Conservation (phyloP, 2,888 invertebrate species). For the Tetragonisca angustula region DNA sequence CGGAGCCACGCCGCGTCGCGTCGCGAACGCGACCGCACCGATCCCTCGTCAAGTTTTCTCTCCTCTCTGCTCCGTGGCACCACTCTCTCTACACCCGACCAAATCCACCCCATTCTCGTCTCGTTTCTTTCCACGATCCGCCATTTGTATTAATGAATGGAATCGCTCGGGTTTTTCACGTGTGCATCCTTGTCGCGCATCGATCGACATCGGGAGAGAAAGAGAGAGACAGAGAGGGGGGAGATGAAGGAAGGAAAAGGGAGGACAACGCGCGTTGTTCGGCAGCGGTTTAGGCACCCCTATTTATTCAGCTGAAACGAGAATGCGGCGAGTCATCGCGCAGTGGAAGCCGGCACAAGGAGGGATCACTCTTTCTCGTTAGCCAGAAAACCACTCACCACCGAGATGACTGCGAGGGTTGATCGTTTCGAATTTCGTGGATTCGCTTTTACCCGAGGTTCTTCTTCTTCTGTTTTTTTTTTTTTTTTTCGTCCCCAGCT, state of each 20-base stretch:
- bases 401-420: neutral
- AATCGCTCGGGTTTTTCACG: conserved; percentile 59
- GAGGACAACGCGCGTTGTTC: conserved; percentile 33
- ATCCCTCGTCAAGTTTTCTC: conserved; percentile 4
- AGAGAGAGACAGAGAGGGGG: neutral
- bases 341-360: neutral
- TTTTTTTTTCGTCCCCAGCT: too few species aligned
- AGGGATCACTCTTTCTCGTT: conserved; percentile 25
- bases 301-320: conserved; percentile 61
- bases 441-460: neutral
- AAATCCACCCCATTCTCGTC: conserved; percentile 20
- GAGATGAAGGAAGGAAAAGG: conserved; percentile 26
- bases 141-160: conserved; percentile 75
- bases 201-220: conserved; percentile 34
- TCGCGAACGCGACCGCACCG: conserved; percentile 13
- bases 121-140: conserved; percentile 48
- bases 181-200: conserved; percentile 47
- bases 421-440: conserved; percentile 29
- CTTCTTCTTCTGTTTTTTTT: too few species aligned
- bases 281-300: conserved; percentile 40
- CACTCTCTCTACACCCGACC: conserved; percentile 24
- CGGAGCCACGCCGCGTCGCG: conserved; percentile 10
- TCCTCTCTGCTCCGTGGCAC: conserved; percentile 47
- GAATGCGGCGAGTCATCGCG: conserved; percentile 51
- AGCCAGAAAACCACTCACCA: neutral